Evolutionary conservation across 2,797 vertebrate genomes (phyloP).

Genomic region (Borostomias antarcticus): DNA sequence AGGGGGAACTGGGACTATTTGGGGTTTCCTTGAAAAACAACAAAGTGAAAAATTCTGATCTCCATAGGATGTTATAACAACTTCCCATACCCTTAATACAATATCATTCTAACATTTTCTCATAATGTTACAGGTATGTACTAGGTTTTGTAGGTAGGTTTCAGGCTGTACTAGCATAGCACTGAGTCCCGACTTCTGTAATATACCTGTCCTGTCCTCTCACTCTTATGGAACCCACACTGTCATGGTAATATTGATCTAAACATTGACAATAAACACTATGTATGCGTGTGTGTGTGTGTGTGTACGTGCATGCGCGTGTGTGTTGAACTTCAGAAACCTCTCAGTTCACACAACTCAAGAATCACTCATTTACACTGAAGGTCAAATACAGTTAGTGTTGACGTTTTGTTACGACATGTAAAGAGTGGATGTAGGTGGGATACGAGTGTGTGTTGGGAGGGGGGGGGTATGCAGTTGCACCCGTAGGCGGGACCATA

Average conservation of each 20-base stretch:
- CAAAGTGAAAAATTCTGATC: conserved; percentile 33
- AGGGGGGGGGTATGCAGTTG: conserved; percentile 13
- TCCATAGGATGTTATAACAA: neutral
- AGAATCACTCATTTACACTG: neutral
- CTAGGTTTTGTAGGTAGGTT: too few species aligned
- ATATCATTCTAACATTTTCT: neutral
- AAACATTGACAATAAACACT: neutral
- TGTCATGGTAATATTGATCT: neutral
- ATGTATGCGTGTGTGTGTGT: neutral
- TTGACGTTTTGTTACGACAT: conserved; percentile 21
- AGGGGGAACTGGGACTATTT: conserved; percentile 23
- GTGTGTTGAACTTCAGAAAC: neutral
- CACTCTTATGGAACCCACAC: neutral
- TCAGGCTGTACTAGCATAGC: too few species aligned
- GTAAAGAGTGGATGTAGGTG: conserved; percentile 30
- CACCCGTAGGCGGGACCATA: conserved; percentile 44
- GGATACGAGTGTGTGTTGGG: neutral
- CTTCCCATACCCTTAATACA: neutral
- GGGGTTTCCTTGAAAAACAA: conserved; percentile 24
- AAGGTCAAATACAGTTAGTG: conserved; percentile 23
- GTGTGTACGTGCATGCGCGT: conserved; percentile 2
- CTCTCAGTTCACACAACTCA: neutral
- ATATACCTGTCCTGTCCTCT: too few species aligned
- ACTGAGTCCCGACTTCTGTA: neutral
- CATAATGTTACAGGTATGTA: too few species aligned